Conservation (phyloP, 2,888 invertebrate species). For the Tenthredo amoena region DNA sequence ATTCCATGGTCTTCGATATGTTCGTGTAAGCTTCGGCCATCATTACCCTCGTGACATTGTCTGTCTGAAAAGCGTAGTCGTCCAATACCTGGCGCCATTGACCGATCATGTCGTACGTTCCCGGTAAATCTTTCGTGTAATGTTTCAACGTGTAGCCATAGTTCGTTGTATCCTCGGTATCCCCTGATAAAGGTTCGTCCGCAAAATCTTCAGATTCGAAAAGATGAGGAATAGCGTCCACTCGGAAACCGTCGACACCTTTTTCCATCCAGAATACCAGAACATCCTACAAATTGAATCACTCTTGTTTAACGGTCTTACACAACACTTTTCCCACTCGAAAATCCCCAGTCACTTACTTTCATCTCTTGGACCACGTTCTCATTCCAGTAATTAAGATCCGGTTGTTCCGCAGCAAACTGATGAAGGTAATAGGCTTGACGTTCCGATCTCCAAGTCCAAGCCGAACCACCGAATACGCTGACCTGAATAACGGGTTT, state of each 20-base stretch:
- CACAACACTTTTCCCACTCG: neutral
- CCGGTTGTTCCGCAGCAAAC: conserved; percentile 87
- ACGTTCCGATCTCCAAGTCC: conserved; percentile 84
- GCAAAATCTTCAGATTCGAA: conserved; percentile 76
- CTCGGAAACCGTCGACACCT: conserved; percentile 88
- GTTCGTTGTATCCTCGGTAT: conserved; percentile 78
- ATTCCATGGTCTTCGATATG: conserved; percentile 81
- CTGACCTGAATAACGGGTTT: conserved; percentile 77
- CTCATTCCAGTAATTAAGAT: conserved; percentile 88
- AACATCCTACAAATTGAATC: conserved; percentile 77
- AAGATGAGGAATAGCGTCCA: conserved; percentile 84
- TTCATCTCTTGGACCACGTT: conserved; percentile 85
- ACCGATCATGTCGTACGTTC: conserved; percentile 81
- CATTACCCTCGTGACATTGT: conserved; percentile 67
- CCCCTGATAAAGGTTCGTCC: conserved; percentile 80
- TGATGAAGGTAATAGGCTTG: conserved; percentile 90
- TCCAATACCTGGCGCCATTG: conserved; percentile 81
- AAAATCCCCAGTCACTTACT: conserved; percentile 69
- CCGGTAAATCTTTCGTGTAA: conserved; percentile 82
- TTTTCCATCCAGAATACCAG: conserved; percentile 87
- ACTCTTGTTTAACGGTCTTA: neutral
- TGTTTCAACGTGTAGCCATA: conserved; percentile 81
- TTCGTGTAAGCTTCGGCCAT: conserved; percentile 83
- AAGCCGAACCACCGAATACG: conserved; percentile 86
- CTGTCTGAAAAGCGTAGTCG: conserved; percentile 70